Percentiles rank a stretch among this genome's conserved stretches.
phyloP scores from a whole-genome alignment of 2,888 invertebrate genomes.

The Lasioglossum calceatum region DNA sequence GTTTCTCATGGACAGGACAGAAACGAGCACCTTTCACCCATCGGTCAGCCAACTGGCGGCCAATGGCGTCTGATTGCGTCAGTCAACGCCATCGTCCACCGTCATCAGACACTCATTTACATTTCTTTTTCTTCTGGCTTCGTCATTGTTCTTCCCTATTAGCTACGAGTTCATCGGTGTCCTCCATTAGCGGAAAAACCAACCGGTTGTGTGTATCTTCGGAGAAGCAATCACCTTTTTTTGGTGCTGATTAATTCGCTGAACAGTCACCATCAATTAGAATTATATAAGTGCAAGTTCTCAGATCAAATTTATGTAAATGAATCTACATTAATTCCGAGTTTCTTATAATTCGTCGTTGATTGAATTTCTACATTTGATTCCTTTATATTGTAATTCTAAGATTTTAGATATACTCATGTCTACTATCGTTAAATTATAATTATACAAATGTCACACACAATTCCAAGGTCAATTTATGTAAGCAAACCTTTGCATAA shows the following conservation, averaged over 20 bases:
- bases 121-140: conserved; percentile 11
- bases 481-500: too few species aligned
- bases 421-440: too few species aligned
- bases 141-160: conserved; percentile 6
- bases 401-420: too few species aligned
- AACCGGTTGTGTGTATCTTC: neutral
- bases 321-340: too few species aligned
- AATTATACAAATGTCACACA: too few species aligned
- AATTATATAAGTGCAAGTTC: neutral
- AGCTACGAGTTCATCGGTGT: neutral
- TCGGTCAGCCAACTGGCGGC: conserved; percentile 67
- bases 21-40: conserved; percentile 67
- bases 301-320: too few species aligned
- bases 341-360: too few species aligned
- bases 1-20: conserved; percentile 27
- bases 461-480: too few species aligned
- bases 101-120: conserved; percentile 29
- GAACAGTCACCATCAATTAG: neutral
- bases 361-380: too few species aligned
- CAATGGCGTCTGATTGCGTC: conserved; percentile 68
- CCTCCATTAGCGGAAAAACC: neutral
- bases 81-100: conserved; percentile 61
- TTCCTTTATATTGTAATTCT: too few species aligned
- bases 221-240: neutral
- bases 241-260: neutral